Evolutionary conservation across 1,140 invertebrate genomes (phyloP).

Genomic region (Apis florea): DNA sequence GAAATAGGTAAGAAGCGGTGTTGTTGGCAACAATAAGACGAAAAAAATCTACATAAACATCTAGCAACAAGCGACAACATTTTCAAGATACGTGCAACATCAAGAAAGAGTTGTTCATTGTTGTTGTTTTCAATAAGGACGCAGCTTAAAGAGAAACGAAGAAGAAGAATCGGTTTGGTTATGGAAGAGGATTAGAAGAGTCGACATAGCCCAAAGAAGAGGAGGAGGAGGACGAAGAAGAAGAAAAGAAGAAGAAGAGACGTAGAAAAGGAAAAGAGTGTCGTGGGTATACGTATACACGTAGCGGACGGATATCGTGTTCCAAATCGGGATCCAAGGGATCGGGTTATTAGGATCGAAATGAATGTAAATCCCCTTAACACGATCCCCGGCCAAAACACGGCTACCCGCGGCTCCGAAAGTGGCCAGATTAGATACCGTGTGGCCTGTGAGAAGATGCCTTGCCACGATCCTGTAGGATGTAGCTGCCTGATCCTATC

Average conservation of each 20-base stretch:
- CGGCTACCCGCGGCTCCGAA: conserved; percentile 78
- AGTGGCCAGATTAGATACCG: conserved; percentile 79
- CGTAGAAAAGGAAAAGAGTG: conserved; percentile 13
- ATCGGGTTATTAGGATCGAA: conserved; percentile 81
- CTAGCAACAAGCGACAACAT: no score
- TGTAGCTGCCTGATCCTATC: conserved; percentile 67
- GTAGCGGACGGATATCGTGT: conserved; percentile 74
- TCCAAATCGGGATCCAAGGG: conserved; percentile 79
- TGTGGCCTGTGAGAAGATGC: conserved; percentile 45
- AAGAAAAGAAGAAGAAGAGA: conserved; percentile 1
- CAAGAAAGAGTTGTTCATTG: no score
- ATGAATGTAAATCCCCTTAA: conserved; percentile 82
- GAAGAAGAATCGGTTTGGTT: no score
- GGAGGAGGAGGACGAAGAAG: neutral
- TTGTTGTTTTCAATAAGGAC: no score
- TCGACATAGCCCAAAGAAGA: neutral
- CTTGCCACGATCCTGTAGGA: conserved; percentile 62
- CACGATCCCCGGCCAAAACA: conserved; percentile 80
- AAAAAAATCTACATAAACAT: no score
- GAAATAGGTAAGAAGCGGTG: no score
- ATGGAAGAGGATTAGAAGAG: neutral
- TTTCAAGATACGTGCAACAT: no score
- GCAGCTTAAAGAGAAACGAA: no score
- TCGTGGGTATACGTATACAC: conserved; percentile 45
- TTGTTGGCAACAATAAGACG: no score